Base-by-base conservation (phyloP, 2,888 invertebrate genomes). In the Himalopsyche kuldschensis region DNA sequence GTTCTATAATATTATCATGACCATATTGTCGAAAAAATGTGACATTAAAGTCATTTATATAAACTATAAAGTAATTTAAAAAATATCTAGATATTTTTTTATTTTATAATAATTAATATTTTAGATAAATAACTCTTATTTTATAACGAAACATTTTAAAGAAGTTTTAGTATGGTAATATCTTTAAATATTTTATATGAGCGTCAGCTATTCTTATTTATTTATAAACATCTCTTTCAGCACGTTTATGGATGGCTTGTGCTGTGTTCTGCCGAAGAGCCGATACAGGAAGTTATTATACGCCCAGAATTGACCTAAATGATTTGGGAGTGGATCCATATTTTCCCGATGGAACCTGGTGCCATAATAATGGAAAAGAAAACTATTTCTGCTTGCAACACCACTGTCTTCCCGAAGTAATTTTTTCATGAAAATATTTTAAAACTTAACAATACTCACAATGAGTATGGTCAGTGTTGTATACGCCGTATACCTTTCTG, bases 281-380 rank as follows among this genome's bases (percentile, higher is more conserved):
- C 77, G 93, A 93, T 84, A 93, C 93, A 32, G 93, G 93, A 0
- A 93, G 93, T 8, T 96, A 93, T 90, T 96, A 96, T 89, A 95
- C 96, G 31, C 96, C 96, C 1, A 92, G 95, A 5, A 91, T 95
- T 17, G 95, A 96, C 89, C 91, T 96, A 79, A 95, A 96, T 88
- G 95, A 95, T 89, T 91, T 94, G 48, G 95, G 95, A 8, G 90
- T 94, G 46, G 94, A 95, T 87, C 94, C 95, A 0, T 95, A 95
- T 89, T 95, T 96, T 88, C 96, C 96, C 0, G 96, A 96, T 90
- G 96, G 96, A 17, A 96, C 96, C 3, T 95, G 95, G 95, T 96
- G 96, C 88, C 95, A 96, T 88, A 91, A 91, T 87, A 94, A 94
- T 87, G 93, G 92, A 75, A 89, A 90, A 24, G 90, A 92, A 84